A percentile compares a stretch with the other conserved stretches of the same genome.
These are phyloP conservation scores for Drosophila lutescens DNA, from an alignment of 2,888 invertebrate genomes.

Conservation along the genomic window DNA sequence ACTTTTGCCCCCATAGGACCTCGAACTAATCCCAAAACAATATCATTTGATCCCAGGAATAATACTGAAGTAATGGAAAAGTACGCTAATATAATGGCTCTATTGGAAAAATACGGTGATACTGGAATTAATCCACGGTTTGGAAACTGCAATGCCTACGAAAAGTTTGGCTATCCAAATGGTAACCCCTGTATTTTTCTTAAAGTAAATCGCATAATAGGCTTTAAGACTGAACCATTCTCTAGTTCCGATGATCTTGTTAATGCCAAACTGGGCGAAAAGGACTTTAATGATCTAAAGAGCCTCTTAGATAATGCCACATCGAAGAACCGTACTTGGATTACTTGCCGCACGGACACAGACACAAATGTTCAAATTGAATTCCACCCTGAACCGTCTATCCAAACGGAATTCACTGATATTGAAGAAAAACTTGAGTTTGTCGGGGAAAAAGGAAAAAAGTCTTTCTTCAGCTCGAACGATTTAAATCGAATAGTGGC, in stretches of 20 bases:
- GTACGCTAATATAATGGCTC: background rate
- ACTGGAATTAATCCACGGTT: slow-evolving; percentile 25
- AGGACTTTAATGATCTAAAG: slow-evolving; percentile 19
- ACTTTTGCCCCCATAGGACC: slow-evolving; percentile 34
- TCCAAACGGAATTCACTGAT: slow-evolving; percentile 48
- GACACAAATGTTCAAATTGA: background rate
- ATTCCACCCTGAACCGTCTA: slow-evolving; percentile 44
- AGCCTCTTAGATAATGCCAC: slow-evolving; percentile 3
- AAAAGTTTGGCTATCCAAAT: slow-evolving; percentile 47
- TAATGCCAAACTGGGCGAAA: background rate
- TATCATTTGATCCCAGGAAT: slow-evolving; percentile 40
- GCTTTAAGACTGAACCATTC: slow-evolving; percentile 48
- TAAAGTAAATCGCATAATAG: slow-evolving; percentile 60
- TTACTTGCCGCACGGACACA: slow-evolving; percentile 38
- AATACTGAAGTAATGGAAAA: background rate
- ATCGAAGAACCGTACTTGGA: slow-evolving; percentile 47
- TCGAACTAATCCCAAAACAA: background rate
- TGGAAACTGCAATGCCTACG: slow-evolving; percentile 39
- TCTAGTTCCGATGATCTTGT: slow-evolving; percentile 14
- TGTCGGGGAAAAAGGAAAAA: background rate
- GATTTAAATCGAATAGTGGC: slow-evolving; percentile 64
- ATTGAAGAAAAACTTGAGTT: background rate
- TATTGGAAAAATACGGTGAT: slow-evolving; percentile 35
- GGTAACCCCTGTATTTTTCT: slow-evolving; percentile 58
- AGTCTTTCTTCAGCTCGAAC: slow-evolving; percentile 1